Evolutionary conservation across 2,113 vertebrate genomes (phyloP).

Genomic region (Myrmecophaga tridactyla): DNA sequence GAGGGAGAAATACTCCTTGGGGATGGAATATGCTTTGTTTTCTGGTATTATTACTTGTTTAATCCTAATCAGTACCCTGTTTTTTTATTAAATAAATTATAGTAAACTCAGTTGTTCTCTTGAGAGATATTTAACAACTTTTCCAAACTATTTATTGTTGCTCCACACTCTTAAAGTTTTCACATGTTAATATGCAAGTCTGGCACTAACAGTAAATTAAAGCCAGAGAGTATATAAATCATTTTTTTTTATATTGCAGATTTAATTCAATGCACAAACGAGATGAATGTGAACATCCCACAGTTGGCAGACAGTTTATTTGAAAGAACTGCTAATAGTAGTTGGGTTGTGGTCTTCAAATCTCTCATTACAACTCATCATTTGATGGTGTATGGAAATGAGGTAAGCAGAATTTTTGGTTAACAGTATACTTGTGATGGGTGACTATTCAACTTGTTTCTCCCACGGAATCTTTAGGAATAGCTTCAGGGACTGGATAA

Average conservation of each 20-base stretch:
- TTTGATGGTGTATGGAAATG: conserved; percentile 98
- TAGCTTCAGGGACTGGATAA: not conserved
- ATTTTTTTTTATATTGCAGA: conserved; percentile 83
- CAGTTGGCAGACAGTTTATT: conserved; percentile 98
- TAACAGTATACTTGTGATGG: not conserved
- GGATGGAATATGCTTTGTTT: not conserved
- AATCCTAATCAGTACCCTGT: not conserved
- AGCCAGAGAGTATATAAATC: conserved; percentile 25
- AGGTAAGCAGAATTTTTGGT: conserved; percentile 86
- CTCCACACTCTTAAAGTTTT: not conserved
- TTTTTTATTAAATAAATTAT: not conserved
- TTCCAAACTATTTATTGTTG: not conserved
- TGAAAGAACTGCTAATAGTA: conserved; percentile 97
- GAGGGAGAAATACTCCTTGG: not conserved
- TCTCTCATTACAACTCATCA: conserved; percentile 98
- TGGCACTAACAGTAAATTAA: conserved; percentile 44
- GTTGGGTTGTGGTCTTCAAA: conserved; percentile 99
- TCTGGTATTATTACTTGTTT: conserved; percentile 40
- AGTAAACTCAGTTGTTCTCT: not conserved
- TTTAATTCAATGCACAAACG: conserved; percentile 97
- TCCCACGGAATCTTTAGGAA: not conserved
- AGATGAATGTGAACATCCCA: conserved; percentile 97
- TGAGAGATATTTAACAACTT: conserved; percentile 38
- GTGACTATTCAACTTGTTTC: conserved; percentile 19
- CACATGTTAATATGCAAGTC: not conserved